A percentile compares a stretch with the other conserved stretches of the same genome.
These are phyloP conservation scores for Spodoptera litura DNA, from an alignment of 1,140 invertebrate genomes.

Conservation along the genomic window DNA sequence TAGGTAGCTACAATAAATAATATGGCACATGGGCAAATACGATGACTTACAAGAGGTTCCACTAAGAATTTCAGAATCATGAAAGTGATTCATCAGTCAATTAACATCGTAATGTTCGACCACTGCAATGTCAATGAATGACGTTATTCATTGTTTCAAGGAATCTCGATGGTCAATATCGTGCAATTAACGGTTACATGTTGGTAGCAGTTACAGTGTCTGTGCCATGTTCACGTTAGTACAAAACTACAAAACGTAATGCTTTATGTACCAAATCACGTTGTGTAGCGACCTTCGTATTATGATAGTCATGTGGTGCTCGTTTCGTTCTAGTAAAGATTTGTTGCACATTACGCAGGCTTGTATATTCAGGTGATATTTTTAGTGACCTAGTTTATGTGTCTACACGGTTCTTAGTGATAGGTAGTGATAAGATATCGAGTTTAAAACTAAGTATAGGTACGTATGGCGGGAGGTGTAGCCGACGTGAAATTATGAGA, in stretches of 20 bases:
- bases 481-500: conserved; percentile 28
- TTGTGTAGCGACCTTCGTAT: conserved; percentile 23
- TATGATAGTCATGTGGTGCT: conserved; percentile 26
- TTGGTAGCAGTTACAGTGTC: conserved; percentile 25
- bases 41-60: conserved; percentile 7
- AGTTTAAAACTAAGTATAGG: background rate
- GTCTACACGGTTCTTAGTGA: conserved; percentile 36
- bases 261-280: conserved; percentile 15
- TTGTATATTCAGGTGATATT: conserved; percentile 18
- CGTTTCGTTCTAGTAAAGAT: conserved; percentile 26
- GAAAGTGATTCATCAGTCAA: conserved; percentile 27
- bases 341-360: conserved; percentile 7
- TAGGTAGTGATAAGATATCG: conserved; percentile 44
- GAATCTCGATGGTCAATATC: conserved; percentile 47
- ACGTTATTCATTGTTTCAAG: conserved; percentile 43
- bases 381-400: conserved; percentile 41
- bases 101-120: conserved; percentile 23
- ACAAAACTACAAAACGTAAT: conserved; percentile 9
- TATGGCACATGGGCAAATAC: conserved; percentile 13
- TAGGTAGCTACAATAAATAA: background rate
- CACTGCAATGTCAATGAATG: conserved; percentile 39
- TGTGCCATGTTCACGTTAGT: conserved; percentile 20
- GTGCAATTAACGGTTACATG: conserved; percentile 23
- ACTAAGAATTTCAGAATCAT: conserved; percentile 21
- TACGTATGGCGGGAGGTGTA: conserved; percentile 11